Evolutionary conservation across 2,888 invertebrate species (phyloP), one percentile per base, ranked within the genome.

Genomic region (Leptarthrus brevirostris): DNA sequence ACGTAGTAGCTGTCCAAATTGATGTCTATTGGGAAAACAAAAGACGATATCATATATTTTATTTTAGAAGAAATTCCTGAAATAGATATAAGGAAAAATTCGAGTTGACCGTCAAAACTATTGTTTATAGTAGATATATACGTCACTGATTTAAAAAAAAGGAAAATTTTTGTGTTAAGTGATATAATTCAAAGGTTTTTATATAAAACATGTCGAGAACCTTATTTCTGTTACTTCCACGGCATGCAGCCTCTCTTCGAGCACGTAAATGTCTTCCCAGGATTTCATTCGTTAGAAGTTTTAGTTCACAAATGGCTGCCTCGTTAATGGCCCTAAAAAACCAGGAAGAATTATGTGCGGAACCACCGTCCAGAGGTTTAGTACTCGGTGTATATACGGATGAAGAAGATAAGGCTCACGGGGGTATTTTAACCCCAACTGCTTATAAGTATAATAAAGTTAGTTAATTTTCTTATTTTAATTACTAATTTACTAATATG

Each of bases 361-460:
- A 83, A 73, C 81, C 81, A 26, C 81, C 81, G 0, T 82, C 81
- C 0, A 79, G 82, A 77, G 91, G 89, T 0, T 85, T 91, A 2
- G 87, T 91, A 16, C 80, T 91, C 14, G 91, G 91, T 12, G 85
- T 90, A 22, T 91, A 90, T 81, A 87, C 86, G 49, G 90, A 90
- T 79, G 89, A 90, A 70, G 86, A 88, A 61, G 84, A 87, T 30
- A 81, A 80, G 26, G 12, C 5, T 61, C 87, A 89, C 69, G 82
- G 82, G 0, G 89, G 90, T 1, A 87, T 88, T 75, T 85, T 91
- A 26, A 91, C 91, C 0, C 87, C 89, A 2, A 20, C 26, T 3
- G 52, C 26, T 2, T 40, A 34, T 10, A 71, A 66, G 18, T 66
- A 66, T 44, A 66, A 49, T 5, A 66, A 66, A 26, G 66, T 66